A percentile compares a stretch with the other conserved stretches of the same genome.
Conservation (phyloP, 1,140 invertebrate genomes). For the Pogonus chalceus region DNA sequence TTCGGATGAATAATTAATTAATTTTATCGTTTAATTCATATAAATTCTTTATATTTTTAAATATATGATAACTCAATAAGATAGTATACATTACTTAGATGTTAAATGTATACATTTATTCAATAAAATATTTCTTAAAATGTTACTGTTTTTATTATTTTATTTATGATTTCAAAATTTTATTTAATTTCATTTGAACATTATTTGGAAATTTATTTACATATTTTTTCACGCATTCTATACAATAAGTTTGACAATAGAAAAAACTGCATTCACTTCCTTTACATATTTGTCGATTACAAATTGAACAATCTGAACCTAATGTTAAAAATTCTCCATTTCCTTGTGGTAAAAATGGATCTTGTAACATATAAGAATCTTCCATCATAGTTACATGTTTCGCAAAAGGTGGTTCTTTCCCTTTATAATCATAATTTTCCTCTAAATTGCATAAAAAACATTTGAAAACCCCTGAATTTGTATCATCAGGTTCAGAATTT, state of each 20-base stretch:
- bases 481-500: constrained; percentile 12
- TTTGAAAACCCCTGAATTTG: constrained; percentile 40
- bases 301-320: constrained; percentile 62
- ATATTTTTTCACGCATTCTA: constrained; percentile 50
- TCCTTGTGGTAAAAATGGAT: constrained; percentile 63
- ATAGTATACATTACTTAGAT: not conserved
- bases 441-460: constrained; percentile 53
- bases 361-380: constrained; percentile 68
- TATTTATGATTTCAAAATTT: constrained; percentile 15
- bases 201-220: constrained; percentile 53
- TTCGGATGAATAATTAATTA: no score
- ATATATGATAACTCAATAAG: no score
- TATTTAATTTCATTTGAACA: constrained; percentile 42
- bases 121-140: constrained; percentile 28
- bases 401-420: constrained; percentile 56
- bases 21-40: no score
- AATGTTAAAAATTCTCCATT: constrained; percentile 60
- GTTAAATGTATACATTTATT: constrained; percentile 16
- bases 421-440: constrained; percentile 65
- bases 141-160: constrained; percentile 7
- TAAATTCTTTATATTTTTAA: no score
- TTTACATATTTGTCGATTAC: constrained; percentile 58
- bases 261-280: constrained; percentile 67
- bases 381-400: constrained; percentile 40
- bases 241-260: constrained; percentile 62